A percentile compares a stretch with the other conserved stretches of the same genome.
Evolutionary conservation across 1,140 invertebrate species (phyloP).

Genomic region (Sminthurinus signatus): DNA sequence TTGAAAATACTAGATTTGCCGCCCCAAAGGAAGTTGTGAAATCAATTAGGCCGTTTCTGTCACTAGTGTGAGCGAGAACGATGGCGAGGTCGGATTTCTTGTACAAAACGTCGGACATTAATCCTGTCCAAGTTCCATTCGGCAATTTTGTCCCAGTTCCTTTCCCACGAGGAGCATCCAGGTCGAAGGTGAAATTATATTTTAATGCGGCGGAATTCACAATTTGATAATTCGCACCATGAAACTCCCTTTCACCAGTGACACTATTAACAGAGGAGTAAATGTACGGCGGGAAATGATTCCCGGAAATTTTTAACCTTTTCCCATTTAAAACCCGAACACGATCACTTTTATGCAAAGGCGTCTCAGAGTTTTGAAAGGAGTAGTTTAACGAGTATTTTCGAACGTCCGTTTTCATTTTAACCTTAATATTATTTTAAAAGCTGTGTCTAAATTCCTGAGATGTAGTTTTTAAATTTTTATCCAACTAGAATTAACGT

Average conservation of each 20-base stretch:
- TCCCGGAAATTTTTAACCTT: slow-evolving; percentile 13
- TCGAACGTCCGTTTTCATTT: too few relatives aligned
- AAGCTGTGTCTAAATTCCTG: too few relatives aligned
- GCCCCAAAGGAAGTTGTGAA: slow-evolving; percentile 18
- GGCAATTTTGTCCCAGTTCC: slow-evolving; percentile 6
- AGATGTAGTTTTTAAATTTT: too few relatives aligned
- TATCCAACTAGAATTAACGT: too few relatives aligned
- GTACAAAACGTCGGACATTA: slow-evolving; percentile 13
- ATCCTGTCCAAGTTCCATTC: slow-evolving; percentile 15
- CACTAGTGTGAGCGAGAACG: slow-evolving; percentile 7
- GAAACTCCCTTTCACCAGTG: neutral
- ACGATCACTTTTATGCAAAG: too few relatives aligned
- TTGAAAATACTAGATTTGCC: slow-evolving; percentile 19
- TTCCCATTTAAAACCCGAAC: neutral
- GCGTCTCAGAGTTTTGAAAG: too few relatives aligned
- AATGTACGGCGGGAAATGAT: slow-evolving; percentile 14
- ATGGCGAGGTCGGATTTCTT: slow-evolving; percentile 14
- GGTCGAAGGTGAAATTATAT: slow-evolving; percentile 16
- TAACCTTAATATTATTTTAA: too few relatives aligned
- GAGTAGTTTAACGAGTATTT: too few relatives aligned
- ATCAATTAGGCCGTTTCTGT: slow-evolving; percentile 13
- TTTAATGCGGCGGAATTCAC: neutral
- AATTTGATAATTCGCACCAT: slow-evolving; percentile 15
- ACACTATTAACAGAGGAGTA: neutral
- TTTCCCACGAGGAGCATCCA: neutral